A percentile compares a stretch with the other conserved stretches of the same genome.
phyloP scores from a whole-genome alignment of 2,888 invertebrate species.

The Bombyx huttoni region DNA sequence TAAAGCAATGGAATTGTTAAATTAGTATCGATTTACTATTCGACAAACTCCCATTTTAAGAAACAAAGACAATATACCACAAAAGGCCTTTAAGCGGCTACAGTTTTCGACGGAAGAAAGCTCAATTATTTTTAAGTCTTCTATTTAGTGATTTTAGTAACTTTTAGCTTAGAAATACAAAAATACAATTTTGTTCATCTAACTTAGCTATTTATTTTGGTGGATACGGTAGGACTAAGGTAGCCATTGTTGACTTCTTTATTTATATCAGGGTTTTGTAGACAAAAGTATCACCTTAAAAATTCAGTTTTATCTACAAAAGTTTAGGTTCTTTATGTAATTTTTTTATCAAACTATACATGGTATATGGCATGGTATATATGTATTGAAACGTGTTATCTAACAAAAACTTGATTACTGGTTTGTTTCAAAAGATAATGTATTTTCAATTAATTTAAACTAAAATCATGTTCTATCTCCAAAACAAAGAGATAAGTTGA shows the following conservation, averaged over 20 bases:
- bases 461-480: not conserved
- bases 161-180: constrained; percentile 17
- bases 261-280: not conserved
- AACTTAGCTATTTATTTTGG: constrained; percentile 14
- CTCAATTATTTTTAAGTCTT: constrained; percentile 33
- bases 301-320: not conserved
- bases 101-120: constrained; percentile 19
- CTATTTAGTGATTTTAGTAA: constrained; percentile 30
- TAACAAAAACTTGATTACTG: not conserved
- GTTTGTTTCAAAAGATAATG: not conserved
- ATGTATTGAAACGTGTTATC: not conserved
- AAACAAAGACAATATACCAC: constrained; percentile 13
- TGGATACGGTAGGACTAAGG: constrained; percentile 11
- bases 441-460: not conserved
- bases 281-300: not conserved
- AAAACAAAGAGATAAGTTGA: not conserved
- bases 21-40: constrained; percentile 3
- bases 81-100: constrained; percentile 7
- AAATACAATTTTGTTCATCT: constrained; percentile 8
- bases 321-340: too few species aligned
- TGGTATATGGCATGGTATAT: too few species aligned
- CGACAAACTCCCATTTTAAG: constrained; percentile 11
- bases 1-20: constrained; percentile 3
- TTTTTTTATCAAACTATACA: too few species aligned
- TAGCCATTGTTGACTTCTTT: constrained; percentile 8